phyloP scores from a whole-genome alignment of 1,140 invertebrate genomes.

The Gonatopus flavifemur region DNA sequence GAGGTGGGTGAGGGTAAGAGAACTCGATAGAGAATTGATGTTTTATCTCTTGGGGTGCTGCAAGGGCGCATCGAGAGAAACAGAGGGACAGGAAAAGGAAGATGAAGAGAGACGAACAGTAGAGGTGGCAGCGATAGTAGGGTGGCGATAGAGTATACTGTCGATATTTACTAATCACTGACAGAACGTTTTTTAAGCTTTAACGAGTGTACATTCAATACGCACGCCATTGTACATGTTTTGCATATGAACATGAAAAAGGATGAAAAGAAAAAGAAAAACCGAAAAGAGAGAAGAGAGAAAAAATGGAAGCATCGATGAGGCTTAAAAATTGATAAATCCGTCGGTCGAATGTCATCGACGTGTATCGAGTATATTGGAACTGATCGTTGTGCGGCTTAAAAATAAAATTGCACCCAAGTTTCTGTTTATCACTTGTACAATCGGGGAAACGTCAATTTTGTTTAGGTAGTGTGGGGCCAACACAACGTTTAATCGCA shows the following conservation, averaged over 20 bases:
- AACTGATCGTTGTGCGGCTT: constrained; percentile 43
- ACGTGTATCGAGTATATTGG: constrained; percentile 49
- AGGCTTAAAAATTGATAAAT: constrained; percentile 58
- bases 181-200: constrained; percentile 39
- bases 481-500: constrained; percentile 35
- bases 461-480: constrained; percentile 40
- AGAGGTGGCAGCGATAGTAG: neutral
- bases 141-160: constrained; percentile 21
- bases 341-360: constrained; percentile 57
- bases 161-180: constrained; percentile 47
- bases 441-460: constrained; percentile 45
- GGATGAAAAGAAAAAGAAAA: constrained; percentile 18
- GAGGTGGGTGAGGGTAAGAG: neutral
- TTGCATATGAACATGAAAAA: constrained; percentile 22
- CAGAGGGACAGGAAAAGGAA: neutral
- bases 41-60: no score
- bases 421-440: constrained; percentile 11
- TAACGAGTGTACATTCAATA: constrained; percentile 33
- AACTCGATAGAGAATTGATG: neutral
- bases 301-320: constrained; percentile 41
- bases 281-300: constrained; percentile 10
- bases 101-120: neutral
- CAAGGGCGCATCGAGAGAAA: constrained; percentile 19
- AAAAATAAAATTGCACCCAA: constrained; percentile 42
- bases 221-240: constrained; percentile 29